Evolutionary conservation across 2,888 invertebrate species (phyloP).

Genomic region (Caenorhabditis drosophilae): DNA sequence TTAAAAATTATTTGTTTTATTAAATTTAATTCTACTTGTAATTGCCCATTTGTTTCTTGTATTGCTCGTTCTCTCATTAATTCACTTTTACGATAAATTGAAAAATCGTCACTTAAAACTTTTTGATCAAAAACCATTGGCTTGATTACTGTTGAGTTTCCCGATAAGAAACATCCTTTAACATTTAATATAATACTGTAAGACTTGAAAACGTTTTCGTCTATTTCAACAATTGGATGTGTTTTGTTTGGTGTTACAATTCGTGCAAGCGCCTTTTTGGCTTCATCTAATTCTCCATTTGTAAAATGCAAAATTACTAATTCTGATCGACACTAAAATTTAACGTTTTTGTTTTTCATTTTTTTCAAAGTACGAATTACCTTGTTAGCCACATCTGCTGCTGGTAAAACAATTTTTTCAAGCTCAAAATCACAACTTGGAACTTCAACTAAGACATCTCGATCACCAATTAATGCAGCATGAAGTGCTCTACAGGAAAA

Average conservation of each 20-base stretch:
- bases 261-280: conserved; percentile 4
- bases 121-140: conserved; percentile 17
- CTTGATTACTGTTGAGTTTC: not conserved
- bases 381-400: conserved; percentile 38
- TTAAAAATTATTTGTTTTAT: too few species aligned
- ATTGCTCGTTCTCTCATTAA: conserved; percentile 14
- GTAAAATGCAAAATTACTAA: conserved; percentile 25
- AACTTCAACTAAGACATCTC: conserved; percentile 29
- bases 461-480: conserved; percentile 32
- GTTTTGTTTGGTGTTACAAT: conserved; percentile 6
- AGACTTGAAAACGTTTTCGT: conserved; percentile 16
- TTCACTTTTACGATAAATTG: conserved; percentile 13
- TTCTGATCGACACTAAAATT: conserved; percentile 25
- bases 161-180: conserved; percentile 6
- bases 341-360: not conserved
- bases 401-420: conserved; percentile 20
- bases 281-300: conserved; percentile 22
- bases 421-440: conserved; percentile 31
- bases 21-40: too few species aligned
- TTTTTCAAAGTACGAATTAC: not conserved
- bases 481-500: conserved; percentile 26
- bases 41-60: conserved; percentile 23
- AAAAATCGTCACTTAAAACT: conserved; percentile 12
- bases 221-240: conserved; percentile 14
- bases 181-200: conserved; percentile 20